Evolutionary conservation across 2,888 invertebrate species (phyloP).

Genomic region (Eupithecia vulgata): DNA sequence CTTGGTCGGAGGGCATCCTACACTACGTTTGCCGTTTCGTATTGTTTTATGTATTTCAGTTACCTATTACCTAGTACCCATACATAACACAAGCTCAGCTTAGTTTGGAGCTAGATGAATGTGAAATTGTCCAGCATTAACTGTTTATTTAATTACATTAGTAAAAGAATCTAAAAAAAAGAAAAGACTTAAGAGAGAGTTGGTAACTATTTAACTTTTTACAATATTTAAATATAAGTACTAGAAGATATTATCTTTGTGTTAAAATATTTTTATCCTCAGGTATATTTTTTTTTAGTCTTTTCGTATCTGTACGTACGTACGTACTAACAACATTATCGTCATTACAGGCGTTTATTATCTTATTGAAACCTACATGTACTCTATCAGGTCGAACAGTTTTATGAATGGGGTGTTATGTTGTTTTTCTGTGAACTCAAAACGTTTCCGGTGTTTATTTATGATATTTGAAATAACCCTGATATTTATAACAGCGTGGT

Average conservation of each 20-base stretch:
- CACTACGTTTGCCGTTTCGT: no score
- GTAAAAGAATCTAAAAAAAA: background rate
- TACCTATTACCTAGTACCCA: no score
- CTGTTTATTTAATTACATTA: background rate
- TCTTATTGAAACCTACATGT: conserved; percentile 18
- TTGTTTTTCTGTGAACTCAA: conserved; percentile 28
- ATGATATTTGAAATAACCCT: background rate
- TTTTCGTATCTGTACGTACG: conserved; percentile 18
- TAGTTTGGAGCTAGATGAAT: no score
- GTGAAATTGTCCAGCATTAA: no score
- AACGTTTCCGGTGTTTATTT: conserved; percentile 28
- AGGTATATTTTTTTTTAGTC: no score
- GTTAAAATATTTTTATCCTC: no score
- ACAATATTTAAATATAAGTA: no score
- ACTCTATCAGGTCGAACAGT: conserved; percentile 8
- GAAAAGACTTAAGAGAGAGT: background rate
- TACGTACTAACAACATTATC: conserved; percentile 8
- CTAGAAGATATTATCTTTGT: no score
- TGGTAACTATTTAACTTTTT: background rate
- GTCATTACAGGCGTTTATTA: conserved; percentile 26
- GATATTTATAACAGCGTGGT: background rate
- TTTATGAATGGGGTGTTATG: conserved; percentile 31
- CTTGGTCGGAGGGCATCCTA: no score
- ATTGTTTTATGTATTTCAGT: no score
- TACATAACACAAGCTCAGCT: no score